phyloP scores from a whole-genome alignment of 2,888 invertebrate species.

The Cremastinae sp. region DNA sequence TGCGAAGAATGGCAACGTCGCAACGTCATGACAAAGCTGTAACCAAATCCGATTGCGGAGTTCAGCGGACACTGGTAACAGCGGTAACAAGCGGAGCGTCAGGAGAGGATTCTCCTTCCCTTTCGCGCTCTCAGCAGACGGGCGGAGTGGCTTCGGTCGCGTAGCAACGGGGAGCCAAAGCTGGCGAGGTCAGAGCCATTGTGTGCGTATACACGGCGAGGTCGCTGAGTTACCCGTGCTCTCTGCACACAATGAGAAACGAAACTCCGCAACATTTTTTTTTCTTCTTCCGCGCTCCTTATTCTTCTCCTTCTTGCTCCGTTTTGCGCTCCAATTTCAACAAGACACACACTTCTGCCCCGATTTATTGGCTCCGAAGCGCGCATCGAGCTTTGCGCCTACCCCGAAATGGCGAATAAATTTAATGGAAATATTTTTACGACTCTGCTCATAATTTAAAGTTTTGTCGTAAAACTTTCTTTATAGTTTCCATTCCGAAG shows the following conservation, averaged over 20 bases:
- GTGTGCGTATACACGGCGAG: constrained; percentile 54
- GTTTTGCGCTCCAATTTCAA: not conserved
- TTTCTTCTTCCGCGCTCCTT: constrained; percentile 1
- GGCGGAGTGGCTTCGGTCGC: constrained; percentile 55
- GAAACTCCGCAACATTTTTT: constrained; percentile 25
- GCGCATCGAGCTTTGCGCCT: no score
- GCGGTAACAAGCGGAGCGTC: constrained; percentile 34
- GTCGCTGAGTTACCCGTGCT: constrained; percentile 54
- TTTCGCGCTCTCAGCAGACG: constrained; percentile 17
- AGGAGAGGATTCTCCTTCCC: constrained; percentile 3
- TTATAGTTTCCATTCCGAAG: no score
- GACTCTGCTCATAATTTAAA: no score
- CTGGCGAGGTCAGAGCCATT: constrained; percentile 64
- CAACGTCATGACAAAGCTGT: constrained; percentile 57
- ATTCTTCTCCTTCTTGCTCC: not conserved
- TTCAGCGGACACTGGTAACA: constrained; percentile 56
- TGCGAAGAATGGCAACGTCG: constrained; percentile 62
- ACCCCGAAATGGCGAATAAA: no score
- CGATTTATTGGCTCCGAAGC: no score
- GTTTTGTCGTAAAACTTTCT: no score
- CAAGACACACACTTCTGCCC: no score
- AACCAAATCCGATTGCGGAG: constrained; percentile 59
- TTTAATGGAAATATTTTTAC: no score
- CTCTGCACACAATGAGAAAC: constrained; percentile 45
- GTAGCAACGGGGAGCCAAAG: constrained; percentile 64